Evolutionary conservation across 2,888 invertebrate genomes (phyloP), one percentile per base, ranked within the genome.

Genomic region (Hemithea aestivaria): DNA sequence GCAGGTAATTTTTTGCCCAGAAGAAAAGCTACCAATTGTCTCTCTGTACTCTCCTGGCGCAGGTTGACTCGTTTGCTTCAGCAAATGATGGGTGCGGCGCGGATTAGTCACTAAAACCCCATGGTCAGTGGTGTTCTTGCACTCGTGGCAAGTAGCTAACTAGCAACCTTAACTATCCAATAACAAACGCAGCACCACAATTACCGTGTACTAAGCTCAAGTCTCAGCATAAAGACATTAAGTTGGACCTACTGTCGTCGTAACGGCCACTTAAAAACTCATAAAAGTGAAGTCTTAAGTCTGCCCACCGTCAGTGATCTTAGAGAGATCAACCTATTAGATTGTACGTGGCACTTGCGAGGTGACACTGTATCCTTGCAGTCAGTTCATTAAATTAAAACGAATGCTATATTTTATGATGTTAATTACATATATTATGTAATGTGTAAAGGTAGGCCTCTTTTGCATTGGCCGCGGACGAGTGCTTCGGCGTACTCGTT

Each of bases 191-290:
- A 52, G 65, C 74, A 67, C 46, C 20, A 46, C 51, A 52, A 52
- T 53, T 54, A 56, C 51, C 53, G 52, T 49, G 56, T 55, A 56
- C 45, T 51, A 51, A 52, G 36, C 49, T 50, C 47, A 42, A 48
- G 55, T 56, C 62, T 60, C 63, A 48, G 62, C 69, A 70, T 72
- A 60, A 66, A 76, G 74, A 73, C 78, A 76, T 78, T 75, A 80
- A 70, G 57, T 73, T 65, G 58, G 66, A 58, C 62, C 69, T 66
- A 69, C 68, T 53, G 66, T 64, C 54, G 59, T 58, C 56, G 66
- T 80, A 81, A 81, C 79, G 73, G 76, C 73, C 77, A 82, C 80
- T 84, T 81, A 79, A 77, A 82, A 79, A 75, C 66, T 73, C 80
- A 72, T 81, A 82, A 82, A 80, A 78, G 62, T 62, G 62, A 73